Evolutionary conservation across 1,140 invertebrate genomes (phyloP).

Genomic region (Drosophila murphyi): DNA sequence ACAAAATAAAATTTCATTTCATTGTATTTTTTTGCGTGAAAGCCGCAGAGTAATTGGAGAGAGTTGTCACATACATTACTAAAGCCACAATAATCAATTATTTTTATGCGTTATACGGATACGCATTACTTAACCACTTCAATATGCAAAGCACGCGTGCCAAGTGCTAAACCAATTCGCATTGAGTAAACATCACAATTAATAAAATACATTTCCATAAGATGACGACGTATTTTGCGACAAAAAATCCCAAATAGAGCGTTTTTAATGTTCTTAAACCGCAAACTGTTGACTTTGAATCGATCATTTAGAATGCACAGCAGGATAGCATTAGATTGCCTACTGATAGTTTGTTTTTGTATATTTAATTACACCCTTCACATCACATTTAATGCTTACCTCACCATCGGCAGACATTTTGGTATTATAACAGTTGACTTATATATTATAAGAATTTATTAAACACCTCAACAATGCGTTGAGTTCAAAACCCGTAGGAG

Average conservation of each 20-base stretch:
- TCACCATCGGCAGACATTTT: slow-evolving; percentile 8
- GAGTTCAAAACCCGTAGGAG: slow-evolving; percentile 8
- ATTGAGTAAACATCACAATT: slow-evolving; percentile 22
- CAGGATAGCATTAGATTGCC: background rate
- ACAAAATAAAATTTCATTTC: slow-evolving; percentile 12
- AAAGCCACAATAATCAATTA: slow-evolving; percentile 11
- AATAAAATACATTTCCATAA: slow-evolving; percentile 36
- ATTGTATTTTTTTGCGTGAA: background rate
- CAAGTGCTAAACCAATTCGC: slow-evolving; percentile 19
- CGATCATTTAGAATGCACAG: slow-evolving; percentile 17
- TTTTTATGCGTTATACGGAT: slow-evolving; percentile 22
- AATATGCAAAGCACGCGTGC: slow-evolving; percentile 44
- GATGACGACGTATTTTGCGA: slow-evolving; percentile 33
- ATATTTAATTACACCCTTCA: slow-evolving; percentile 7
- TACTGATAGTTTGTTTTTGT: slow-evolving; percentile 20
- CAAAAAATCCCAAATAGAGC: slow-evolving; percentile 37
- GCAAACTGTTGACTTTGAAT: slow-evolving; percentile 48
- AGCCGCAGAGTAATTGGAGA: slow-evolving; percentile 4
- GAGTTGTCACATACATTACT: background rate
- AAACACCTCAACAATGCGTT: background rate
- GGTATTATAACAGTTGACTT: background rate
- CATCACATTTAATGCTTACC: slow-evolving; percentile 26
- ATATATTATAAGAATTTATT: background rate
- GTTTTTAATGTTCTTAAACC: slow-evolving; percentile 37
- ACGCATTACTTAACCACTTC: slow-evolving; percentile 47